Percentiles rank a stretch among this genome's conserved stretches.
phyloP scores from a whole-genome alignment of 53 echinoderm and acorn worm species.

The Echinarachnius parma region DNA sequence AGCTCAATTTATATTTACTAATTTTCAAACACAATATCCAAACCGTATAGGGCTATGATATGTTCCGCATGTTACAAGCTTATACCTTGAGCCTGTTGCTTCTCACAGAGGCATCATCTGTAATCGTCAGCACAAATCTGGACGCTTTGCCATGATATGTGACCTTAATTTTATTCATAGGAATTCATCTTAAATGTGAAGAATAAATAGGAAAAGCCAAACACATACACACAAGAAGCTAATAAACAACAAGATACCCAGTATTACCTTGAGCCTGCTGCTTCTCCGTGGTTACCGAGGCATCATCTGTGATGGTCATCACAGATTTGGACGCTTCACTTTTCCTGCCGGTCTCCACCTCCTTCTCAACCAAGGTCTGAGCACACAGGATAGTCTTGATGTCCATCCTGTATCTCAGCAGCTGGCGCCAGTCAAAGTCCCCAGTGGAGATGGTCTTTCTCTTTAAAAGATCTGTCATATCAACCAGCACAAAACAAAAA shows the following conservation, averaged over 20 bases:
- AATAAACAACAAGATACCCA: too few relatives aligned
- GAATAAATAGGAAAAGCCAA: too few relatives aligned
- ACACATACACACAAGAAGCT: too few relatives aligned
- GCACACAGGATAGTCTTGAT: conserved; percentile 44
- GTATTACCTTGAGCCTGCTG: conserved; percentile 9
- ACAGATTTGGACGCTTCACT: conserved; percentile 25
- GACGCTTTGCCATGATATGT: conserved; percentile 25
- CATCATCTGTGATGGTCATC: conserved; percentile 21
- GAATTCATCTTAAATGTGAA: too few relatives aligned
- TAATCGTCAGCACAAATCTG: conserved; percentile 1
- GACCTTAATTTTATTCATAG: too few relatives aligned
- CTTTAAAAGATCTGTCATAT: conserved; percentile 66
- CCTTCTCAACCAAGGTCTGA: conserved; percentile 11
- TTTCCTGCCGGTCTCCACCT: conserved; percentile 30
- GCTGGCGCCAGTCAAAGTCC: conserved; percentile 82
- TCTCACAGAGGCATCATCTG: conserved; percentile 25
- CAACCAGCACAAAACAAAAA: too few relatives aligned
- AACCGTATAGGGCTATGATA: too few relatives aligned
- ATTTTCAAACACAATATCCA: too few relatives aligned
- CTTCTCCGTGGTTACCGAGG: conserved; percentile 16
- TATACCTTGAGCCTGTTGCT: conserved; percentile 16
- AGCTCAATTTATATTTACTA: too few relatives aligned
- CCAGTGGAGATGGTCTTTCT: conserved; percentile 42
- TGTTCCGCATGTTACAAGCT: too few relatives aligned
- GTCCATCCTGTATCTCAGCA: conserved; percentile 75